Evolutionary conservation across 1,140 invertebrate species (phyloP).

Genomic region (Halesus radiatus): DNA sequence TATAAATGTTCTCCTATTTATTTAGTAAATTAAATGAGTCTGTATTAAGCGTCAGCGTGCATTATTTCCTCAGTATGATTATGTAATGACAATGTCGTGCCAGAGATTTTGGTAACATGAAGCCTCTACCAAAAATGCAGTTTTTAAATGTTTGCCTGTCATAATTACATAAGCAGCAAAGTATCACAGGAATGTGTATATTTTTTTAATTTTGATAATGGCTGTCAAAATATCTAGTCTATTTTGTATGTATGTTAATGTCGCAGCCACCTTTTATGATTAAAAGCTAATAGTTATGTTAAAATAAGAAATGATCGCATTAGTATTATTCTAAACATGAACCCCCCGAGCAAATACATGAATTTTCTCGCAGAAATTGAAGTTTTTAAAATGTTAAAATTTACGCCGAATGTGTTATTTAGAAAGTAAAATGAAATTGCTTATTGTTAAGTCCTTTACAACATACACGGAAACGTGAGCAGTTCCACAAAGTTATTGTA

Average conservation of each 20-base stretch:
- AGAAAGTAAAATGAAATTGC: constrained; percentile 13
- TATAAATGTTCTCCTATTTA: too few species aligned
- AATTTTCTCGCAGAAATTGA: background rate
- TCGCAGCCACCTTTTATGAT: constrained; percentile 49
- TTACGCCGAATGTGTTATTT: constrained; percentile 3
- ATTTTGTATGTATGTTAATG: constrained; percentile 55
- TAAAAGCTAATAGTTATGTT: constrained; percentile 2
- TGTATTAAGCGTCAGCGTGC: too few species aligned
- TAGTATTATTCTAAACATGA: constrained; percentile 21
- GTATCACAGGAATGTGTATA: constrained; percentile 55
- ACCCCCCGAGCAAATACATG: background rate
- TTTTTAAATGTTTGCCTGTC: constrained; percentile 32
- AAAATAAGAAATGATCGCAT: constrained; percentile 24
- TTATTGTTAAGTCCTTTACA: constrained; percentile 10
- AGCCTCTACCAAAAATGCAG: constrained; percentile 52
- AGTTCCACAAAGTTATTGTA: too few species aligned
- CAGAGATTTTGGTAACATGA: constrained; percentile 34
- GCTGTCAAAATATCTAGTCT: constrained; percentile 58
- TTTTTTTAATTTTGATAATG: constrained; percentile 58
- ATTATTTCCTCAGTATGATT: too few species aligned
- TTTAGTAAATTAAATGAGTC: too few species aligned
- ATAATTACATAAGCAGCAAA: constrained; percentile 49
- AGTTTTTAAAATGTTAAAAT: background rate
- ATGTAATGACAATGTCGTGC: background rate
- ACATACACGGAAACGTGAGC: too few species aligned